Evolutionary conservation across 2,113 vertebrate genomes (phyloP).

Genomic region (Craseonycteris thonglongyai): DNA sequence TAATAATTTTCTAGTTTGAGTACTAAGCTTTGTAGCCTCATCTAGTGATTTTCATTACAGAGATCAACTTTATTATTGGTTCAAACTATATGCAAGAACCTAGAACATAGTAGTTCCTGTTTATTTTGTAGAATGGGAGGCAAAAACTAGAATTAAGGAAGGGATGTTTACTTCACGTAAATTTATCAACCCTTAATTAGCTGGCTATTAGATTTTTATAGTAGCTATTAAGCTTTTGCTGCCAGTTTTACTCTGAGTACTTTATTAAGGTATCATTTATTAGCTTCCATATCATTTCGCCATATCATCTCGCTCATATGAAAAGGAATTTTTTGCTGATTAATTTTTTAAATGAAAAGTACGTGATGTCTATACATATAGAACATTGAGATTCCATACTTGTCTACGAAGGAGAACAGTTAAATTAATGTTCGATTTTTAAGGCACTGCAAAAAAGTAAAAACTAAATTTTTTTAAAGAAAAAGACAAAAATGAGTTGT

Average conservation of each 20-base stretch:
- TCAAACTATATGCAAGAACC: not conserved
- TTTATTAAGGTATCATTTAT: not conserved
- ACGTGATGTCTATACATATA: not conserved
- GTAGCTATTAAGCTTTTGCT: constrained; percentile 13
- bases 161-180: not conserved
- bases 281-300: not conserved
- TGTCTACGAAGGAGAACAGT: not conserved
- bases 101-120: not conserved
- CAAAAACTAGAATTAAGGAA: constrained; percentile 2
- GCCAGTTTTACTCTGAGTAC: not conserved
- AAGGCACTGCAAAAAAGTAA: not conserved
- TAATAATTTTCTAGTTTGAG: not conserved
- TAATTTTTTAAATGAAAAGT: constrained; percentile 36
- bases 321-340: constrained; percentile 9
- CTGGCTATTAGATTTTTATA: not conserved
- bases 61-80: not conserved
- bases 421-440: constrained; percentile 4
- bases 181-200: constrained; percentile 5
- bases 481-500: not conserved
- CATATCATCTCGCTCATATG: not conserved
- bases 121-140: constrained; percentile 10
- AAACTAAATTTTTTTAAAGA: not conserved
- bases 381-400: constrained; percentile 8
- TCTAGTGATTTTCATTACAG: not conserved
- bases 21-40: not conserved